These are phyloP conservation scores for Hesperia comma DNA, from an alignment of 2,888 invertebrate species.

Conservation along the genomic window DNA sequence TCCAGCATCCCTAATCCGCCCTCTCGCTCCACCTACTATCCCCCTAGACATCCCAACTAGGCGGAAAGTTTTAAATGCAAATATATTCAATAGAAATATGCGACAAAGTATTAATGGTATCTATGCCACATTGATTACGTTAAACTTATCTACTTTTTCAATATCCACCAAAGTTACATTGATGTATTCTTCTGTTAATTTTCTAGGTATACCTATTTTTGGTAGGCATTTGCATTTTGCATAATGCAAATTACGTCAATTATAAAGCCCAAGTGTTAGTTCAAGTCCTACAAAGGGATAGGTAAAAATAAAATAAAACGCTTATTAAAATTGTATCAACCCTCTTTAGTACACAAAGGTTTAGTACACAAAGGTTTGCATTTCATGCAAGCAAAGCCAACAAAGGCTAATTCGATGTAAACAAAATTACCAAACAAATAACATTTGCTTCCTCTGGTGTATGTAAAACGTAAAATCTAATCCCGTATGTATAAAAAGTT, in stretches of 20 bases:
- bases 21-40: conserved; percentile 57
- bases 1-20: conserved; percentile 80
- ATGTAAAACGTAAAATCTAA: conserved; percentile 11
- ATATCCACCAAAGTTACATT: too few species aligned
- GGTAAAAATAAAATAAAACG: conserved; percentile 42
- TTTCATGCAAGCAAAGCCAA: conserved; percentile 57
- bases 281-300: conserved; percentile 43
- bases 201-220: too few species aligned
- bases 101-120: conserved; percentile 43
- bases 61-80: conserved; percentile 76
- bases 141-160: conserved; percentile 36
- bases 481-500: conserved; percentile 44
- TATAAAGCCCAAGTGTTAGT: not conserved
- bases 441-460: conserved; percentile 42
- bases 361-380: conserved; percentile 40
- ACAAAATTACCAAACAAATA: conserved; percentile 67
- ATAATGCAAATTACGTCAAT: too few species aligned
- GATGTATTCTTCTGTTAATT: too few species aligned
- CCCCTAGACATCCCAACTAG: conserved; percentile 70
- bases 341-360: conserved; percentile 15
- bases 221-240: too few species aligned
- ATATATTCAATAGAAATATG: conserved; percentile 41
- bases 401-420: conserved; percentile 57
- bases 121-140: conserved; percentile 30
- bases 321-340: conserved; percentile 7